Evolutionary conservation across 2,797 vertebrate species (phyloP), one percentile per base, ranked within the genome.

Genomic region (Hippoglossus hippoglossus): DNA sequence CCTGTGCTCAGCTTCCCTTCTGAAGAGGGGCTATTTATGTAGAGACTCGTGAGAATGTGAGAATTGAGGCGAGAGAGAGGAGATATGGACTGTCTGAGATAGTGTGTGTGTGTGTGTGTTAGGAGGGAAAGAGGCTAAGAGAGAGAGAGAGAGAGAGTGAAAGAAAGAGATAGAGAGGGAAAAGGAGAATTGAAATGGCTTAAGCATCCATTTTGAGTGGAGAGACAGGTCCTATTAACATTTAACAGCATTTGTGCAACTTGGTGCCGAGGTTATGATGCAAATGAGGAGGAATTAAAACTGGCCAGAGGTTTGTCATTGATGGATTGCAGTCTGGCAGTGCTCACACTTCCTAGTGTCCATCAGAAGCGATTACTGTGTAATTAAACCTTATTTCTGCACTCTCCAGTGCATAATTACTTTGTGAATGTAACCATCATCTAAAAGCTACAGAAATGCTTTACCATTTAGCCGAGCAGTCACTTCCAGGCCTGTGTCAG

Each of bases 381-480:
- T 99, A 99, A 99, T 99, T 99, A 99, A 99, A 99, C 98, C 98
- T 99, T 99, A 99, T 99, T 99, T 98, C 98, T 98, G 96, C 95
- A 98, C 96, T 98, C 98, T 98, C 96, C 94, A 96, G 95, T 96
- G 97, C 97, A 98, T 99, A 99, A 99, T 99, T 99, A 99, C 98
- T 99, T 97, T 96, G 97, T 98, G 97, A 98, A 99, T 99, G 97
- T 97, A 98, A 98, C 97, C 96, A 97, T 99, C 97, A 98, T 98
- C 97, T 98, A 97, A 98, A 98, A 98, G 96, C 97, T 96, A 95
- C 95, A 95, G 96, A 97, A 98, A 97, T 92, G 96, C 96, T 97
- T 96, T 95, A 96, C 95, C 96, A 96, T 98, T 98, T 97, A 97
- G 96, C 95, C 94, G 94, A 93, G 95, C 96, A 96, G 97, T 97